Base-by-base conservation (phyloP, 2,113 vertebrate species). In the Caranx melampygus region DNA sequence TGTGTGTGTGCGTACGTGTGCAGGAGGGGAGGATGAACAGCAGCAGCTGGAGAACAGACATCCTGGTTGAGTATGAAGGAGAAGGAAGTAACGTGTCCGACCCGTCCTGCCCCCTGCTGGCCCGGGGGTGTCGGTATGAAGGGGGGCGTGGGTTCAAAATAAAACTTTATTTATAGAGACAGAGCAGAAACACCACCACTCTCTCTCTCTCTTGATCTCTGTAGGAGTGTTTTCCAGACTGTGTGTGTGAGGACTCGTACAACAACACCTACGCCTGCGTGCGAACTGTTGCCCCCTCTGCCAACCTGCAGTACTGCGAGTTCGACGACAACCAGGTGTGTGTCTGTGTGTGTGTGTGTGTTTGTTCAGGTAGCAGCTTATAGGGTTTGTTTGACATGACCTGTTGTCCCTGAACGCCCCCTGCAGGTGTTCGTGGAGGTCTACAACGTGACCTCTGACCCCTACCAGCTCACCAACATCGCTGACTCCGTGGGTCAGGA, bases 211-310 rank as follows among this genome's bases (percentile, higher is more conserved):
- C 21, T 21, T 5, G 6, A 65, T 5, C 52, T 37, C 86, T 63
- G 1, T 81, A 99, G 98, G 96, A 98, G 92, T 99, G 98, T 90
- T 99, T 99, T 88, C 98, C 98, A 31, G 97, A 99, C 91, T 99
- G 98, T n/a, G 97, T 99, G 40, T 99, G 98, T 79, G 98, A 99
- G 87, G 98, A 99, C 78, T 95, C 98, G 0, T 99, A 95, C 60
- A 99, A 99, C 90, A 99, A 99, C 90, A 99, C 98, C 0, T 99
- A 99, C 0, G 98, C 98, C 0, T 99, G 98, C 14, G 97, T 99
- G 72, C 95, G 98, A 79, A 99, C 97, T 0, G 58, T 97, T 44
- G 94, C 96, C 1, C n/a, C 95, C 0, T 81, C 92, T 44, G 94
- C 93, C 91, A 88, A 99, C 81, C 88, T 99, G 73, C 98, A 99